Percentiles rank a stretch among this genome's conserved stretches.
These are phyloP conservation scores for Clarias fuscus DNA, from an alignment of 2,797 vertebrate species.

Conservation along the genomic window DNA sequence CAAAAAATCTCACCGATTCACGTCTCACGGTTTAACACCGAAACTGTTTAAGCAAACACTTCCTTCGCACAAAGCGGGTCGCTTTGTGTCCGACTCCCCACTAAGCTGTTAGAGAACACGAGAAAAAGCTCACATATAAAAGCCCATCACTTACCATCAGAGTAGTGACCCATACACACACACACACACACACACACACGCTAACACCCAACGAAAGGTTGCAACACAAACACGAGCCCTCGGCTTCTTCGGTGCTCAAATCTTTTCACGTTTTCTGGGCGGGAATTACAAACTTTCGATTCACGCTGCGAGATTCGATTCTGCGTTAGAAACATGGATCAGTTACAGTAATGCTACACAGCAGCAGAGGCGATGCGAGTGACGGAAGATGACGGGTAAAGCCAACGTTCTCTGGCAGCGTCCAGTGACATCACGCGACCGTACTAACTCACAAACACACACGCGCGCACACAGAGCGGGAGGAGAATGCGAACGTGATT, in stretches of 20 bases:
- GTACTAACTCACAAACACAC: background rate
- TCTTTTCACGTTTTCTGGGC: background rate
- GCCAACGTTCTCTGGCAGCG: conserved; percentile 34
- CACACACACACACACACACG: conserved; percentile 18
- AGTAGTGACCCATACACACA: conserved; percentile 25
- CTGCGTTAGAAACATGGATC: conserved; percentile 21
- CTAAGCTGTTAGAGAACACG: conserved; percentile 48
- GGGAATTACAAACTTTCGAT: background rate
- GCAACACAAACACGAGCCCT: background rate
- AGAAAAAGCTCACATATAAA: conserved; percentile 46
- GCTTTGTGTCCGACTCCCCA: background rate
- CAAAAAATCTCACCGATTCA: conserved; percentile 32
- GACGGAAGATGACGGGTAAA: conserved; percentile 2
- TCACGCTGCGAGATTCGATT: background rate
- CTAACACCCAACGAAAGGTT: background rate
- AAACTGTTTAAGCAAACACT: conserved; percentile 47
- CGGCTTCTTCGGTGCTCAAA: background rate
- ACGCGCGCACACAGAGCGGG: background rate
- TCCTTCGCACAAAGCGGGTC: conserved; percentile 27
- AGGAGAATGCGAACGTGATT: background rate
- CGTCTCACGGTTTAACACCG: conserved; percentile 47
- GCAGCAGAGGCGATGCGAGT: conserved; percentile 35
- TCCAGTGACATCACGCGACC: background rate
- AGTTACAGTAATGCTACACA: conserved; percentile 59
- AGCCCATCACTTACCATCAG: conserved; percentile 25